These are phyloP conservation scores for Hippocampus zosterae DNA, from an alignment of 2,113 vertebrate genomes.

Conservation along the genomic window DNA sequence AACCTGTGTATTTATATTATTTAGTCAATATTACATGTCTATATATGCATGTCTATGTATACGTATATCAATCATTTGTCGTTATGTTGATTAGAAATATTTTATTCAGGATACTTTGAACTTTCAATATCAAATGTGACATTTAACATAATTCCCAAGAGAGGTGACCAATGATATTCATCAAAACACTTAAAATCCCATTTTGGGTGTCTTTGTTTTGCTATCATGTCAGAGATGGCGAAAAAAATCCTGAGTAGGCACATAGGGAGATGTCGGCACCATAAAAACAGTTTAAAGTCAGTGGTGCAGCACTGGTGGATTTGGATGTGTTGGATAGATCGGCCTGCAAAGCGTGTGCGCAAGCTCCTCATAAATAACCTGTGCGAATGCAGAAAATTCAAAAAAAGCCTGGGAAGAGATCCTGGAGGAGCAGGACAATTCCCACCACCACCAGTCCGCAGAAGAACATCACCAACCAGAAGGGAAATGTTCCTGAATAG, in stretches of 20 bases:
- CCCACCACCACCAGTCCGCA: slow-evolving; percentile 78
- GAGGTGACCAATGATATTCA: not conserved
- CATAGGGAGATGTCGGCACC: not conserved
- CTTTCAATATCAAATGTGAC: slow-evolving; percentile 18
- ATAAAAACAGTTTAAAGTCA: slow-evolving; percentile 2
- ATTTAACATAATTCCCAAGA: slow-evolving; percentile 1
- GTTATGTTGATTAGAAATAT: slow-evolving; percentile 54
- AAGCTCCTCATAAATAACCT: not conserved
- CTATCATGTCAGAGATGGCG: slow-evolving; percentile 5
- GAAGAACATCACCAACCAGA: slow-evolving; percentile 85
- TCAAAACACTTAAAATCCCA: slow-evolving; percentile 27
- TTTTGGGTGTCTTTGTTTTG: slow-evolving; percentile 11
- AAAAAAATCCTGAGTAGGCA: slow-evolving; percentile 19
- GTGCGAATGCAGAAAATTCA: slow-evolving; percentile 60
- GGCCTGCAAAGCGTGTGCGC: not conserved
- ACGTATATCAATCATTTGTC: slow-evolving; percentile 15
- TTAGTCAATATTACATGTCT: too few species aligned
- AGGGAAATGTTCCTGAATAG: slow-evolving; percentile 77
- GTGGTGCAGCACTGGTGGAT: not conserved
- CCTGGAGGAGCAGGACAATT: slow-evolving; percentile 80
- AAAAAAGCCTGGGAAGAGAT: slow-evolving; percentile 81
- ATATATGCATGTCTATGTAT: too few species aligned
- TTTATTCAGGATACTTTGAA: slow-evolving; percentile 27
- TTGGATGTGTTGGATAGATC: slow-evolving; percentile 1
- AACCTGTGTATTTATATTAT: too few species aligned